Evolutionary conservation across 2,797 vertebrate species (phyloP).

Genomic region (Myotis pilosus): DNA sequence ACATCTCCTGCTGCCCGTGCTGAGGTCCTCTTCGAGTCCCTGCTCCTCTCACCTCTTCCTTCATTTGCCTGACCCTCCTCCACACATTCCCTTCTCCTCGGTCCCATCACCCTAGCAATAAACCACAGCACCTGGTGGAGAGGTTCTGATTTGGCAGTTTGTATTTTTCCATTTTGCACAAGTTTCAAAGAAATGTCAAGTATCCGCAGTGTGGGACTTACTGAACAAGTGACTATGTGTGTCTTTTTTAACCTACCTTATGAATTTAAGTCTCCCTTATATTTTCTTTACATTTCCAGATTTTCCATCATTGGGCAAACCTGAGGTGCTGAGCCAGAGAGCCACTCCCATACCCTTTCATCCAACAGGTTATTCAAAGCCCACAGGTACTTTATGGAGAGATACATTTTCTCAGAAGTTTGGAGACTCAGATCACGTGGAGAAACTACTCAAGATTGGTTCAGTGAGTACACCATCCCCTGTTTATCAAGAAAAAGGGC

Average conservation of each 20-base stretch:
- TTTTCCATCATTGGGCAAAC: neutral
- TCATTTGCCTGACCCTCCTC: neutral
- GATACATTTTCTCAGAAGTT: conserved; percentile 19
- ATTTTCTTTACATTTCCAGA: conserved; percentile 74
- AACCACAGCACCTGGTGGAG: neutral
- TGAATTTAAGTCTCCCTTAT: neutral
- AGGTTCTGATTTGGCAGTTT: neutral
- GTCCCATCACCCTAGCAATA: neutral
- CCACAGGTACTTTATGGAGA: rapidly evolving
- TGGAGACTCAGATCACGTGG: neutral
- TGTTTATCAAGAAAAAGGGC: neutral
- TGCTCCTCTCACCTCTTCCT: neutral
- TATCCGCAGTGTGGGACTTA: neutral
- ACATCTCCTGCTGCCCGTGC: neutral
- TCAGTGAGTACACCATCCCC: neutral
- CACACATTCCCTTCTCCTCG: neutral
- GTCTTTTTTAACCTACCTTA: neutral
- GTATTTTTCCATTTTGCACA: conserved; percentile 8
- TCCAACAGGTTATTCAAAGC: neutral
- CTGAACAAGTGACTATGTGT: neutral
- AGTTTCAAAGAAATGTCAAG: neutral
- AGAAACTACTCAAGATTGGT: conserved; percentile 33
- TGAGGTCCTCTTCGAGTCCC: neutral
- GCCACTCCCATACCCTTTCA: neutral
- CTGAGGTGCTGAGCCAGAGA: neutral